Evolutionary conservation across 2,888 invertebrate species (phyloP).

Genomic region (Orchesella flavescens): DNA sequence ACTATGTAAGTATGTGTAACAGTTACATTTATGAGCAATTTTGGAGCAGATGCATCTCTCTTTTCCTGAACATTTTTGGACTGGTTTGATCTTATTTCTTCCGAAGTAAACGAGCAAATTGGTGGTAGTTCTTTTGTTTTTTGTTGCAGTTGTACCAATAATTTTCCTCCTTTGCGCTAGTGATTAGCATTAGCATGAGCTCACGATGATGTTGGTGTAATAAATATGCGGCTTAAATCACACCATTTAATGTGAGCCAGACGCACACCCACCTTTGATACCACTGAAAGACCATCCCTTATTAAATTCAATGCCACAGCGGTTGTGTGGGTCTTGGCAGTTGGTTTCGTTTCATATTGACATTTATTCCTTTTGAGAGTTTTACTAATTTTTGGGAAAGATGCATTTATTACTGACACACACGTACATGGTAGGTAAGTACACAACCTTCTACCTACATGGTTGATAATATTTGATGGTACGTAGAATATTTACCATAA

Average conservation of each 20-base stretch:
- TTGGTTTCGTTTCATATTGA: too few species aligned
- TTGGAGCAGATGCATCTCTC: slow-evolving; percentile 42
- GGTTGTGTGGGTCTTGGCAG: too few species aligned
- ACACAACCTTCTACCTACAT: too few species aligned
- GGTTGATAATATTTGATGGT: too few species aligned
- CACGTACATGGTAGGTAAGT: background rate
- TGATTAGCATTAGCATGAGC: slow-evolving; percentile 50
- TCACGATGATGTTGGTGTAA: slow-evolving; percentile 26
- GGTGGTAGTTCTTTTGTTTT: slow-evolving; percentile 18
- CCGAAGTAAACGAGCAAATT: slow-evolving; percentile 34
- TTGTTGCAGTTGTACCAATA: slow-evolving; percentile 27
- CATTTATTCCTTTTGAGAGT: background rate
- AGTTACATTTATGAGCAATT: slow-evolving; percentile 13
- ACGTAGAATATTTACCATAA: too few species aligned
- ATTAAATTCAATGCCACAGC: too few species aligned
- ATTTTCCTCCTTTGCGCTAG: slow-evolving; percentile 3
- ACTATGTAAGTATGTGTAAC: background rate
- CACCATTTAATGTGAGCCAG: background rate
- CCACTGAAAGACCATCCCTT: too few species aligned
- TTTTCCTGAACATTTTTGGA: slow-evolving; percentile 24
- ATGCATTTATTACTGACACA: background rate
- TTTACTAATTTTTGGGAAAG: background rate
- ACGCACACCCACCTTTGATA: too few species aligned
- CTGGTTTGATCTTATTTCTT: slow-evolving; percentile 21
- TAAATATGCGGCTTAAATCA: background rate